Evolutionary conservation across 2,113 vertebrate species (phyloP).

Genomic region (Zootoca vivipara): DNA sequence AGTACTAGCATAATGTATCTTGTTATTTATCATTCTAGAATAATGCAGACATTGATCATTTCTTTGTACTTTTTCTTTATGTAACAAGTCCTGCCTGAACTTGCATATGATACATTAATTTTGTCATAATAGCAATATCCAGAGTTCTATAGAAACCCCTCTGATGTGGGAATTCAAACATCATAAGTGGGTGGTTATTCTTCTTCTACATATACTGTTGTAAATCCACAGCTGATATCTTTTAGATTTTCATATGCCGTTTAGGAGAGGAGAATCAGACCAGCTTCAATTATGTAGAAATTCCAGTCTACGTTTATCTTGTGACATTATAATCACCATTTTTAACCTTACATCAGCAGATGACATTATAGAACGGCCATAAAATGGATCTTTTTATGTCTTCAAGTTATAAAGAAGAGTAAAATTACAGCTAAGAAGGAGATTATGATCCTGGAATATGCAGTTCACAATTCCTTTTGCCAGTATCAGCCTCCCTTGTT

Average conservation of each 20-base stretch:
- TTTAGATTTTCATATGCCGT: neutral
- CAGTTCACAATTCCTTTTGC: conserved; percentile 32
- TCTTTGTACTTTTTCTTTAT: neutral
- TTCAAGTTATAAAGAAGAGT: conserved; percentile 35
- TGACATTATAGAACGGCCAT: conserved; percentile 37
- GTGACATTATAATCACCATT: conserved; percentile 44
- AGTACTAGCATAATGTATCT: neutral
- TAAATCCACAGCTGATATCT: conserved; percentile 23
- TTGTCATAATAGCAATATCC: too few relatives aligned
- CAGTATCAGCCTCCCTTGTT: conserved; percentile 43
- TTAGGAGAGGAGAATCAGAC: neutral
- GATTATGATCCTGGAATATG: conserved; percentile 34
- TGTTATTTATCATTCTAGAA: neutral
- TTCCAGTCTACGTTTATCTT: conserved; percentile 35
- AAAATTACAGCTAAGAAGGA: conserved; percentile 57
- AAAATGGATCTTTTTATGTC: conserved; percentile 51
- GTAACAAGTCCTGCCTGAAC: neutral
- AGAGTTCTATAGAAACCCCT: too few relatives aligned
- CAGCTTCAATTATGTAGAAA: conserved; percentile 31
- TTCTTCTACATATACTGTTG: conserved; percentile 4
- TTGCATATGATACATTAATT: too few relatives aligned
- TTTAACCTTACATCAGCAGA: conserved; percentile 57
- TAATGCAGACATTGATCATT: neutral
- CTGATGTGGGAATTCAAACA: neutral
- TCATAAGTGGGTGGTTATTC: neutral